These are phyloP conservation scores for Stenichneumon culpator DNA, from an alignment of 2,888 invertebrate genomes.

Conservation along the genomic window DNA sequence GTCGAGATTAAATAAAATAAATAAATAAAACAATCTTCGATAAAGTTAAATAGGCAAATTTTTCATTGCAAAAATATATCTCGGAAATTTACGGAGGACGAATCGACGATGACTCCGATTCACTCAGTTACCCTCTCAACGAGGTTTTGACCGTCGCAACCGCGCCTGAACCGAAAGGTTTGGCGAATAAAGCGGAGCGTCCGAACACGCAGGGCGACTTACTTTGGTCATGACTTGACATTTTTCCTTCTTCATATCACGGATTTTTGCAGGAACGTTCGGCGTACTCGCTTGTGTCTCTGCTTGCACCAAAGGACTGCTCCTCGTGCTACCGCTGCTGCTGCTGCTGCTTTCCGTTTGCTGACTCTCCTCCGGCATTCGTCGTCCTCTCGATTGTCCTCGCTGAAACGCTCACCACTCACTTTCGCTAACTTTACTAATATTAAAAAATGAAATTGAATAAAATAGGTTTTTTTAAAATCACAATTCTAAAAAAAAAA, in stretches of 20 bases:
- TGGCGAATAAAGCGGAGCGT: not conserved
- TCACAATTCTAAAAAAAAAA: too few species aligned
- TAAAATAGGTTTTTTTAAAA: too few species aligned
- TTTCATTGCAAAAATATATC: not conserved
- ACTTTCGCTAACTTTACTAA: not conserved
- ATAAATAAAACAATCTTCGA: not conserved
- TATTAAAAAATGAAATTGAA: too few species aligned
- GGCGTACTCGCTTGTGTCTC: slow-evolving; percentile 76
- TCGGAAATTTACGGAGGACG: not conserved
- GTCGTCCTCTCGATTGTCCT: slow-evolving; percentile 54
- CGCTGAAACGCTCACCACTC: not conserved
- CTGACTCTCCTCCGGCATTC: slow-evolving; percentile 87
- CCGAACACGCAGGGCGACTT: slow-evolving; percentile 26
- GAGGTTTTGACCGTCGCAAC: too few species aligned
- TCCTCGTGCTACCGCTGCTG: slow-evolving; percentile 46
- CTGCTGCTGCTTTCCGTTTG: slow-evolving; percentile 74
- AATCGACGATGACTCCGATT: slow-evolving; percentile 2
- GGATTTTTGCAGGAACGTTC: slow-evolving; percentile 85
- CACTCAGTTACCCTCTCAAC: not conserved
- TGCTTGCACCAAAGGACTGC: slow-evolving; percentile 81
- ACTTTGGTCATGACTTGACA: slow-evolving; percentile 90
- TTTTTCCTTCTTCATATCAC: slow-evolving; percentile 88
- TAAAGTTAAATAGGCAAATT: not conserved
- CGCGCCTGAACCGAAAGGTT: too few species aligned
- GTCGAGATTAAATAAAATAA: too few species aligned